Conservation (phyloP, 1,140 invertebrate genomes). For the Drosophila ercepeae region DNA sequence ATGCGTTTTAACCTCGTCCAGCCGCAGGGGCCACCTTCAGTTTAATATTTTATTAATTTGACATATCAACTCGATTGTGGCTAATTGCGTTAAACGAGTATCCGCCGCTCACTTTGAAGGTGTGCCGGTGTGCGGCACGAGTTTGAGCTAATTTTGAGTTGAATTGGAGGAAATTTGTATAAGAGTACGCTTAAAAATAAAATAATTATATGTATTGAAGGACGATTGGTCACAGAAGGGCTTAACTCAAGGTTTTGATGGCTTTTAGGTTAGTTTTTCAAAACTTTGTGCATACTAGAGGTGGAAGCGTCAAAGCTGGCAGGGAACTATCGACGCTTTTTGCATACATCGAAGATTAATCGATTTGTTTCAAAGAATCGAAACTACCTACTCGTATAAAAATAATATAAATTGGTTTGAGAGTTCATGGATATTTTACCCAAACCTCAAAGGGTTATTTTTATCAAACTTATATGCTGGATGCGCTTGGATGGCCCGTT, state of each 20-base stretch:
- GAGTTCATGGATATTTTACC: slow-evolving; percentile 1
- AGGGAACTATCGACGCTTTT: no score
- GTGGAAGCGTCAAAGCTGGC: no score
- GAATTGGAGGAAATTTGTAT: not conserved
- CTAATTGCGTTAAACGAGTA: slow-evolving; percentile 80
- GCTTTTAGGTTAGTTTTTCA: no score
- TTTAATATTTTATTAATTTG: slow-evolving; percentile 80
- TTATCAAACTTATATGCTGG: slow-evolving; percentile 28
- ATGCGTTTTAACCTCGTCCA: slow-evolving; percentile 58
- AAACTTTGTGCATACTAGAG: no score
- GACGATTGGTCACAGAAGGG: not conserved
- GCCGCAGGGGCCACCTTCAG: slow-evolving; percentile 54
- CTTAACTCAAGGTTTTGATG: not conserved
- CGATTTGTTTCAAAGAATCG: no score
- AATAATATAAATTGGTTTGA: not conserved
- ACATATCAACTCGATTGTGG: slow-evolving; percentile 81
- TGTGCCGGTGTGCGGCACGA: slow-evolving; percentile 44
- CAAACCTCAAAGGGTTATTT: slow-evolving; percentile 1
- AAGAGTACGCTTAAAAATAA: not conserved
- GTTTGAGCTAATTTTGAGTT: slow-evolving; percentile 46
- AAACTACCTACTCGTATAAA: not conserved
- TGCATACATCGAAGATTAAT: no score
- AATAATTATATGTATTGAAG: slow-evolving; percentile 22
- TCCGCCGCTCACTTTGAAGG: slow-evolving; percentile 48
- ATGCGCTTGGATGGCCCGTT: slow-evolving; percentile 29